Base-by-base conservation (phyloP, 2,113 vertebrate genomes). In the Percina caprodes region DNA sequence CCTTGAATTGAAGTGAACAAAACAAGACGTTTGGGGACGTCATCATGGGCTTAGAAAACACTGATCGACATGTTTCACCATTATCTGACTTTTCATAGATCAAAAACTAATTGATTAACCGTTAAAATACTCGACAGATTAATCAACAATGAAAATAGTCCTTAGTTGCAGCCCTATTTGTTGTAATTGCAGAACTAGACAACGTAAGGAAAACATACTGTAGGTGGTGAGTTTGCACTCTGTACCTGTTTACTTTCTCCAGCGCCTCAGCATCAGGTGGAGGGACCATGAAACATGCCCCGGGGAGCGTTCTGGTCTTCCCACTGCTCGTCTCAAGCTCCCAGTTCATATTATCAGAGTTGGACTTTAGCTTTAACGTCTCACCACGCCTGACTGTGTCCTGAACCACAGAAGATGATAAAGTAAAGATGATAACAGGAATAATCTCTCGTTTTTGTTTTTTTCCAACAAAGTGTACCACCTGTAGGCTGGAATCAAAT, bases 261-360 rank as follows among this genome's bases (percentile, higher is more conserved):
- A 95, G 80, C 9, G 96, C 94, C 4, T 97, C 96, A 0, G 76
- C 80, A 75, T 99, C 97, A 2, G 98, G 97, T 0, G 97, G 95
- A 7, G 96, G 97, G 82, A 99, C 92, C 85, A 91, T 91, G 86
- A 99, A 96, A 80, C 97, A 99, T 10, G 92, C 94, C 6, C 97
- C 96, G 0, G 98, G 97, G 16, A 96, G 93, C 0, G 88, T 89
- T 79, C 93, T 96, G 63, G 85, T 93, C 80, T 92, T 83, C 1
- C 95, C 96, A 0, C 72, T 35, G 7, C 77, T 92, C 74, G 83
- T 93, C 88, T 96, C 92, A 35, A 99, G 92, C 33, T 96, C 90
- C 98, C 98, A 99, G 66, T 93, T 96, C 77, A 95, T 92, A 0
- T 89, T 92, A 82, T 96, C 94, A 15, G 86, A 83, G 87, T 96